Conservation (phyloP, 2,888 invertebrate species). For the Hypomecis punctinalis region DNA sequence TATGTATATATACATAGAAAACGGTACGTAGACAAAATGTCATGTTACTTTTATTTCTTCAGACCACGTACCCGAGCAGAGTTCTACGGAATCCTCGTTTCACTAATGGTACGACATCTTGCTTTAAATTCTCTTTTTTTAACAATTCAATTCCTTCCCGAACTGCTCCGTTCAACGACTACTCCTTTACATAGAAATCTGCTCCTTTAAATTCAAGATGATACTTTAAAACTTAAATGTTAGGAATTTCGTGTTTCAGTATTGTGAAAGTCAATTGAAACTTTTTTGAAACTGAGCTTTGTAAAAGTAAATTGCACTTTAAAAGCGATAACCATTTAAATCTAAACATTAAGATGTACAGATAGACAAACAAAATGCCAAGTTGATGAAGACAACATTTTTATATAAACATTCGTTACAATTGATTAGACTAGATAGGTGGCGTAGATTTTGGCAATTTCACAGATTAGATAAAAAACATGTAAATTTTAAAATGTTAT, state of each 20-base stretch:
- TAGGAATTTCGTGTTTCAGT: conserved; percentile 13
- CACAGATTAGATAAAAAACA: too few relatives aligned
- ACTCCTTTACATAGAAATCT: conserved; percentile 51
- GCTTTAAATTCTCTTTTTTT: conserved; percentile 52
- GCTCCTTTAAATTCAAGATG: conserved; percentile 30
- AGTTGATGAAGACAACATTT: too few relatives aligned
- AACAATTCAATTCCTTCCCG: conserved; percentile 54
- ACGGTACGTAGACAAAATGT: conserved; percentile 12
- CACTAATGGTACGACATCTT: conserved; percentile 58
- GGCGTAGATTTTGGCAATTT: too few relatives aligned
- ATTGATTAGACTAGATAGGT: too few relatives aligned
- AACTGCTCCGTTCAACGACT: conserved; percentile 46
- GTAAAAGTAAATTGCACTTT: too few relatives aligned
- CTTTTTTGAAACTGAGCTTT: not conserved
- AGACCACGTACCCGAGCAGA: conserved; percentile 32
- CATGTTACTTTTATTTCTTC: conserved; percentile 24
- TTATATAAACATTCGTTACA: too few relatives aligned
- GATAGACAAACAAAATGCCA: too few relatives aligned
- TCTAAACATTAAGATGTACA: too few relatives aligned
- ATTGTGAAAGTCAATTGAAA: not conserved
- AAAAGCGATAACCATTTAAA: too few relatives aligned
- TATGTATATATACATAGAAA: conserved; percentile 27
- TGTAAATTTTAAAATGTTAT: too few relatives aligned
- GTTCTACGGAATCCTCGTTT: conserved; percentile 54
- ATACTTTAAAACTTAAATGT: conserved; percentile 27